Base-by-base conservation (phyloP, 2,113 vertebrate species). In the Morone saxatilis region DNA sequence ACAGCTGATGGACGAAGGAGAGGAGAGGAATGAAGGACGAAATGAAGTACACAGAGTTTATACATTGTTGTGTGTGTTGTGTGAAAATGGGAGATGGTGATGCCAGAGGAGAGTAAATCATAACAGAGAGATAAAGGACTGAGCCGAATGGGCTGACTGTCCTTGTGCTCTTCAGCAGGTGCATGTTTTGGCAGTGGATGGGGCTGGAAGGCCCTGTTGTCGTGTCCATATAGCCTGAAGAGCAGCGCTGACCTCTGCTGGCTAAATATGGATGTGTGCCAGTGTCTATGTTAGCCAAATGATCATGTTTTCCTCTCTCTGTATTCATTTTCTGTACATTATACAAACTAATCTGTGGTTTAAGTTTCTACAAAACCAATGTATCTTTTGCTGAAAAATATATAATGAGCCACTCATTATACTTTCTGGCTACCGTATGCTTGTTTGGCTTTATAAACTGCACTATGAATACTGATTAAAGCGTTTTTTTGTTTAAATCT, bases 141-240 rank as follows among this genome's bases (percentile, higher is more conserved):
- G 40, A 76, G 47, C 25, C 22, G n/a, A 89, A 86, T 62, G 68
- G 80, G 11, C 66, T 70, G 78, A 84, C 70, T 86, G 91, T 91
- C 88, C 86, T 93, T 91, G 87, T 86, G 78, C 51, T 82, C 20
- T 40, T 82, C 71, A 91, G 93, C 92, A 93, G 92, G 92, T 94
- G 93, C 87, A 84, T 78, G 78, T 86, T 48, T 89, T 91, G 86
- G 84, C 84, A 86, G 54, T 4, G 14, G 48, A 36, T 60, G 25
- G 1, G 20, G 45, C 68, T 31, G 17, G 50, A 68, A 53, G 63
- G 68, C 43, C 12, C 0, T 41, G 38, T n/a, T 67, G 31, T 36
- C 17, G 22, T 0, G 3, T 66, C 6, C 6, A 4, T 1, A 22
- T 11, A 57, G 25, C 45, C n/a, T 31, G 43, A 87, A 81, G 86